Evolutionary conservation across 2,113 vertebrate genomes (phyloP).

Genomic region (Clinocottus analis): DNA sequence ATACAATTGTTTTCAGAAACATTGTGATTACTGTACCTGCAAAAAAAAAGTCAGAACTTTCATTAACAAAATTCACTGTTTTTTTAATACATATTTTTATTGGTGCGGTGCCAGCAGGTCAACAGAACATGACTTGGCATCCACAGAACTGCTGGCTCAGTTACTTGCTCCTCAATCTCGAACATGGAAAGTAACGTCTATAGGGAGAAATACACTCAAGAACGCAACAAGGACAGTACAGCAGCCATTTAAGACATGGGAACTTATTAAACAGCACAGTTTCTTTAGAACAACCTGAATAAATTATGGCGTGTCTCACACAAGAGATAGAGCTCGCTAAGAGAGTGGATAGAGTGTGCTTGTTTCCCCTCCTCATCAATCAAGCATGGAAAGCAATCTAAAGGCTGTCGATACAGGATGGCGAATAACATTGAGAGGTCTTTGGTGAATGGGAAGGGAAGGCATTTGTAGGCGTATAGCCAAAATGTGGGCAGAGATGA

Average conservation of each 20-base stretch:
- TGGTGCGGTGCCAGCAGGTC: constrained; percentile 50
- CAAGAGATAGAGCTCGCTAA: constrained; percentile 48
- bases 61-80: constrained; percentile 50
- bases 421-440: constrained; percentile 64
- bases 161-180: constrained; percentile 44
- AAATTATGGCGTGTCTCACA: constrained; percentile 63
- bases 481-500: constrained; percentile 45
- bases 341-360: constrained; percentile 51
- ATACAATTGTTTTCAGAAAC: constrained; percentile 52
- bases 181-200: constrained; percentile 53
- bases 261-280: constrained; percentile 53
- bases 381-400: constrained; percentile 78
- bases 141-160: constrained; percentile 59
- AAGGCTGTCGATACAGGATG: constrained; percentile 73
- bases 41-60: constrained; percentile 36
- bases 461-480: constrained; percentile 27
- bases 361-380: constrained; percentile 79
- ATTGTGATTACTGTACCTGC: constrained; percentile 48
- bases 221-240: constrained; percentile 53
- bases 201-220: constrained; percentile 35
- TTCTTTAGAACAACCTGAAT: constrained; percentile 60
- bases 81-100: constrained; percentile 33
- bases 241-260: constrained; percentile 51
- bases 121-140: constrained; percentile 47
- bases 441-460: constrained; percentile 46